Base-by-base conservation (phyloP, 1,140 invertebrate genomes). In the Lanistes nyassanus region DNA sequence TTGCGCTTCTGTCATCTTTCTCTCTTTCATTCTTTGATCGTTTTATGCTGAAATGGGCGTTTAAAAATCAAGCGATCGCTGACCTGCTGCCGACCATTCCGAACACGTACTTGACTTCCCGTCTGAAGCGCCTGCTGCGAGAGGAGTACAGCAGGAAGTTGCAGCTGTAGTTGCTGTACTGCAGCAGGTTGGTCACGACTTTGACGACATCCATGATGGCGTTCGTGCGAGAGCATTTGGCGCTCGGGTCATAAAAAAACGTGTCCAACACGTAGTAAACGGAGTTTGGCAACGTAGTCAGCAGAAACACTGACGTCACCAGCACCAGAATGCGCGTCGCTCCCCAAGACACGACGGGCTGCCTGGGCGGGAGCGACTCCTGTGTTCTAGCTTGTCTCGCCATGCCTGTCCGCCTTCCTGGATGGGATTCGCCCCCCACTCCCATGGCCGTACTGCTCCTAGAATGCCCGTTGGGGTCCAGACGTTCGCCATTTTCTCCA, bases 61-160 rank as follows among this genome's bases (percentile, higher is more conserved):
- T n/a, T 37, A 31, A 23, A n/a, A 39, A 31, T 5, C 29, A 26
- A 13, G 6, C 21, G 0, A 11, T 0, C 9, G n/a, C 51, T 37
- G n/a, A 70, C 68, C 68, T 74, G 31, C 42, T 51, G 34, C 65
- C 47, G 6, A 26, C 51, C 42, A 65, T 11, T 53, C 64, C 64
- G 4, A 77, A 74, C 67, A 75, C 26, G 26, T 68, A 65, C 37
- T 62, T 72, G 47, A 81, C 51, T 74, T 78, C 76, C 58, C 75
- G 65, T 3, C 85, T 62, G 65, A 86, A 86, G 26, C 77, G 73
- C 37, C 71, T 77, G 21, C 85, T 83, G n/a, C 74, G 78, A 26
- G 81, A 26, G 47, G 79, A 81, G 66, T 86, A 86, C 9, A 85
- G 47, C 47, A 83, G 64, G 64, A 86, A 86, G 65, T 86, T 86